phyloP scores from a whole-genome alignment of 1,140 invertebrate species.

The Zophobas morio region DNA sequence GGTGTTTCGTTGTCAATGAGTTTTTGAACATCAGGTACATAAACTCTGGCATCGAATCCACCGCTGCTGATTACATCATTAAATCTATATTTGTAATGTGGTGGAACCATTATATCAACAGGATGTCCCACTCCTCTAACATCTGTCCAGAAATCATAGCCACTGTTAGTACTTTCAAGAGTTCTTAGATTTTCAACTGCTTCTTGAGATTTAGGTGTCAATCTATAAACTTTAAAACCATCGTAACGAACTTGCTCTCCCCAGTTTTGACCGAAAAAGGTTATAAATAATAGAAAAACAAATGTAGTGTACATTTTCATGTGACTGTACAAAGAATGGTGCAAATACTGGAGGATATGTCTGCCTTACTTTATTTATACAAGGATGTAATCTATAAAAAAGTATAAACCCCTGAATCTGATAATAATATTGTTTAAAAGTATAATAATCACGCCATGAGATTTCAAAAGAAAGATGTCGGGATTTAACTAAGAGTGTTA shows the following conservation, averaged over 20 bases:
- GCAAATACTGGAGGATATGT: no score
- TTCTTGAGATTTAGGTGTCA: conserved; percentile 52
- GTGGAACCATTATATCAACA: conserved; percentile 66
- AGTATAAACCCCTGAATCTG: no score
- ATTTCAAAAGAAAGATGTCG: no score
- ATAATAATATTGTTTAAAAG: no score
- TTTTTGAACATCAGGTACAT: conserved; percentile 66
- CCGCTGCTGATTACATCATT: conserved; percentile 50
- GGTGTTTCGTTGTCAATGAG: conserved; percentile 59
- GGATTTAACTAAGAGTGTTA: no score
- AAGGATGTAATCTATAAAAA: no score
- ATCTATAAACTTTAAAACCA: conserved; percentile 58
- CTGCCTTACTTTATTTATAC: no score
- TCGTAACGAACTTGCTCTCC: conserved; percentile 54
- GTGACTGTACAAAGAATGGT: no score
- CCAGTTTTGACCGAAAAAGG: neutral
- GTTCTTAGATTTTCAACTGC: conserved; percentile 51
- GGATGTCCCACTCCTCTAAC: conserved; percentile 27
- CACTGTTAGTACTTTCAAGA: conserved; percentile 51
- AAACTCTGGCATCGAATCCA: conserved; percentile 59
- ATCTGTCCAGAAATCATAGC: conserved; percentile 58
- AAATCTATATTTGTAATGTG: conserved; percentile 57
- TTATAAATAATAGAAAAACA: neutral
- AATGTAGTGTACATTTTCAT: neutral
- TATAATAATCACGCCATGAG: no score